Conservation (phyloP, 2,113 vertebrate genomes). For the Reinhardtius hippoglossoides region DNA sequence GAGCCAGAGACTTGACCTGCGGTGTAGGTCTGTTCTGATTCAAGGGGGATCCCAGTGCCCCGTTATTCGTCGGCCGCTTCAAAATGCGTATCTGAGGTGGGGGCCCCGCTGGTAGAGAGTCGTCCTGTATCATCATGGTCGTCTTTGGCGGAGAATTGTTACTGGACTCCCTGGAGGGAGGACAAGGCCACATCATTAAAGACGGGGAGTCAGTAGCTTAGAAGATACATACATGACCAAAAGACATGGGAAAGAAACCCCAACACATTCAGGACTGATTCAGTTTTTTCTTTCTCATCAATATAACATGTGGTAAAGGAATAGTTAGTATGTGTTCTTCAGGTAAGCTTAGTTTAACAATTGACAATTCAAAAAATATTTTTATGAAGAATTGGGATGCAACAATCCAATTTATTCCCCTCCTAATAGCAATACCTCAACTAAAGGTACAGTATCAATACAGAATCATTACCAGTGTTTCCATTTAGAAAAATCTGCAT, state of each 20-base stretch:
- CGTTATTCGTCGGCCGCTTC: slow-evolving; percentile 94
- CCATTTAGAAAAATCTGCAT: too few relatives aligned
- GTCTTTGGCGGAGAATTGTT: slow-evolving; percentile 85
- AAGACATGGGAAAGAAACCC: neutral
- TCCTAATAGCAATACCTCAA: too few relatives aligned
- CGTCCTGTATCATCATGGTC: slow-evolving; percentile 95
- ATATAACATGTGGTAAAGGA: neutral
- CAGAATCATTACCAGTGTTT: too few relatives aligned
- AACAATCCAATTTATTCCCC: too few relatives aligned
- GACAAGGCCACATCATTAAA: neutral
- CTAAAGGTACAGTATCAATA: too few relatives aligned
- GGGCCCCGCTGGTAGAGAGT: slow-evolving; percentile 89
- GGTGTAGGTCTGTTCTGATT: slow-evolving; percentile 86
- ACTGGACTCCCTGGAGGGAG: slow-evolving; percentile 85
- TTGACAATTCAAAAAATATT: neutral
- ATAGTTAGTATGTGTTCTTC: neutral
- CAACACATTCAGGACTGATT: neutral
- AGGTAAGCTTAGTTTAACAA: neutral
- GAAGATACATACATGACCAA: neutral
- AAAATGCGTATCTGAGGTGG: slow-evolving; percentile 96
- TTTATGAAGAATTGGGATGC: neutral
- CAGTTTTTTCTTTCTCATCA: neutral
- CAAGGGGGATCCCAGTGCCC: slow-evolving; percentile 85
- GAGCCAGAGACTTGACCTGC: slow-evolving; percentile 93
- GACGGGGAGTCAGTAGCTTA: neutral